Base-by-base conservation (phyloP, 2,113 vertebrate genomes). In the Dipodomys ordii region DNA sequence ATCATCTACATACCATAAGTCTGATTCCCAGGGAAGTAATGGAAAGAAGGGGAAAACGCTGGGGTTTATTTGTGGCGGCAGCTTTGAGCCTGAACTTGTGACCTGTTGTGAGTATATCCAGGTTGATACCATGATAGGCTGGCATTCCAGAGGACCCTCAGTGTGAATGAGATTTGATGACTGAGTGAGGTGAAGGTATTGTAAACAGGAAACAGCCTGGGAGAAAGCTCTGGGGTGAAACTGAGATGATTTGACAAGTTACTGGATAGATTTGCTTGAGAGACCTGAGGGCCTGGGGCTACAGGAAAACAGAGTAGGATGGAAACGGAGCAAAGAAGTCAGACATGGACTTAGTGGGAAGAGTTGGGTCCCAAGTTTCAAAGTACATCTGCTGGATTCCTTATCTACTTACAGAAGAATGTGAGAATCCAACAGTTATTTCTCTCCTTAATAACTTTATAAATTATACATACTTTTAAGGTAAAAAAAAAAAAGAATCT, bases 181-280 rank as follows among this genome's bases (percentile, higher is more conserved):
- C 25, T 71, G 44, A 32, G 22, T 44, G 62, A 92, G 39, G 74
- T 35, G 30, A 82, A 32, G 39, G 35, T 76, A 79, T 19, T 72
- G 68, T 44, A 83, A 88, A 95, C 86, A 93, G 86, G 89, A 94
- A 96, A 83, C 39, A 88, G 76, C 62, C 60, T 39, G 49, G 20
- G 80, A 92, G 64, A 73, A 60, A 39, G 78, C 80, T 74, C 72
- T 83, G 7, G 69, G 8, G 23, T 94, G 93, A 96, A 68, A 86
- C 4, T 92, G 80, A 96, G 80, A 44, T 62, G 77, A 74, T 72
- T 30, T 92, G 97, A 96, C 91, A 93, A 87, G 39, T 71, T 83
- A 30, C 60, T 90, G 35, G 46, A n/a, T 27, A 74, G 30, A 77
- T 46, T 32, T 67, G 30, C 67, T 68, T 68, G 73, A 46, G 57